Conservation (phyloP, 64 coral and sea anemone species). For the Montipora sp. region DNA sequence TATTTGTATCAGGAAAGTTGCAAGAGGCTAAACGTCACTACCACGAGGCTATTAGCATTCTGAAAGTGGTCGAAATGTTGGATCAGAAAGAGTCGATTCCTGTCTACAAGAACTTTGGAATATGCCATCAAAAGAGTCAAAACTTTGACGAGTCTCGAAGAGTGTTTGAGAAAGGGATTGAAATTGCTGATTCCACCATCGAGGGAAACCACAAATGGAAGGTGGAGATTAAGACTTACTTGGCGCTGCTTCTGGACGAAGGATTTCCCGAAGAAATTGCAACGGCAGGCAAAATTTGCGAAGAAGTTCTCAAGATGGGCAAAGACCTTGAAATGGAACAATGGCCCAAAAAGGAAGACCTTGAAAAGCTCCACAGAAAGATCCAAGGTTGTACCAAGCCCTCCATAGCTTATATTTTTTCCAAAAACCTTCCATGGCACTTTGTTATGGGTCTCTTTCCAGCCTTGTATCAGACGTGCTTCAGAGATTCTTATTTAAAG, state of each 20-base stretch:
- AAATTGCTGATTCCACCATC: constrained; percentile 30
- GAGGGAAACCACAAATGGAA: constrained; percentile 60
- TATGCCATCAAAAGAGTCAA: constrained; percentile 28
- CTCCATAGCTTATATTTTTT: too few species aligned
- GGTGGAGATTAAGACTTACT: constrained; percentile 38
- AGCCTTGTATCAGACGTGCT: too few species aligned
- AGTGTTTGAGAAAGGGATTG: constrained; percentile 30
- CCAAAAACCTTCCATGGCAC: too few species aligned
- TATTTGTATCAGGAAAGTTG: not conserved
- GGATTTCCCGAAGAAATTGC: constrained; percentile 17
- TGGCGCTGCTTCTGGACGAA: constrained; percentile 48
- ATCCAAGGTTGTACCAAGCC: not conserved
- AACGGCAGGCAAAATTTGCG: constrained; percentile 22
- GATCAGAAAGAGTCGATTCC: constrained; percentile 63
- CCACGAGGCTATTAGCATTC: constrained; percentile 42
- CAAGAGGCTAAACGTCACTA: constrained; percentile 25
- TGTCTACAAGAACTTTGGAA: constrained; percentile 41
- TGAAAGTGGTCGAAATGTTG: not conserved
- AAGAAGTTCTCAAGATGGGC: constrained; percentile 48
- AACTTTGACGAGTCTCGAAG: constrained; percentile 13
- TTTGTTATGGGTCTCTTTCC: too few species aligned
- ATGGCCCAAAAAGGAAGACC: constrained; percentile 11
- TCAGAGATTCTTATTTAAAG: too few species aligned
- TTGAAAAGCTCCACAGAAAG: not conserved
- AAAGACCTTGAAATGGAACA: constrained; percentile 17